Conservation (phyloP, 2,113 vertebrate genomes). For the Alouatta palliata region DNA sequence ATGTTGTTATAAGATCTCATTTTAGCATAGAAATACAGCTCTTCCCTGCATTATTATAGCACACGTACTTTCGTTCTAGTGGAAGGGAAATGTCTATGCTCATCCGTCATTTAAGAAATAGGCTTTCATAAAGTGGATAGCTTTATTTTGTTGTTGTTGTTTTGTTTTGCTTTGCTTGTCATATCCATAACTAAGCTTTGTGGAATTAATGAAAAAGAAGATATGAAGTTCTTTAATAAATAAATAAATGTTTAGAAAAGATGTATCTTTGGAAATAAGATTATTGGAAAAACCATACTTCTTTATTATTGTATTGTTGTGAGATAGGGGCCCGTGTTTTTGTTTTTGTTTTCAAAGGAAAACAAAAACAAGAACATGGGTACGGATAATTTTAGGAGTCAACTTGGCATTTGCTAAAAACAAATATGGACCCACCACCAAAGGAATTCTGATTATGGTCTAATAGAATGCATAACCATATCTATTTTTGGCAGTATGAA, state of each 20-base stretch:
- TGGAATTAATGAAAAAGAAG: conserved; percentile 12
- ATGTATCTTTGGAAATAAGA: not conserved
- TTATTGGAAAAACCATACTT: not conserved
- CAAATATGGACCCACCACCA: not conserved
- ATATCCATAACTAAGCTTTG: not conserved
- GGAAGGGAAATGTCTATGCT: not conserved
- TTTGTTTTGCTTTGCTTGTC: not conserved
- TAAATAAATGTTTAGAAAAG: not conserved
- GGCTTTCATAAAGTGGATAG: not conserved
- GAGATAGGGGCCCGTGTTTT: not conserved
- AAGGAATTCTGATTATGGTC: not conserved
- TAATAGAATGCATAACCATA: not conserved
- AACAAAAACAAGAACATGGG: not conserved
- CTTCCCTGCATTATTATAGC: not conserved
- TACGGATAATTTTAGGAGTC: not conserved
- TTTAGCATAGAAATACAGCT: not conserved
- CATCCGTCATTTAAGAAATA: not conserved
- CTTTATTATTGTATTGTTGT: not conserved
- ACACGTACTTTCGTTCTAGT: not conserved
- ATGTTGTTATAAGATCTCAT: not conserved
- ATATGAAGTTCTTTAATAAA: conserved; percentile 22
- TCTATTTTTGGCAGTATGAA: not conserved
- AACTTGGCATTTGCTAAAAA: not conserved
- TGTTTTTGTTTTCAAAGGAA: not conserved
- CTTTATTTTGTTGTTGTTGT: not conserved